A percentile compares a stretch with the other conserved stretches of the same genome.
phyloP scores from a whole-genome alignment of 2,113 vertebrate species.

The Nothobranchius kuhntae region DNA sequence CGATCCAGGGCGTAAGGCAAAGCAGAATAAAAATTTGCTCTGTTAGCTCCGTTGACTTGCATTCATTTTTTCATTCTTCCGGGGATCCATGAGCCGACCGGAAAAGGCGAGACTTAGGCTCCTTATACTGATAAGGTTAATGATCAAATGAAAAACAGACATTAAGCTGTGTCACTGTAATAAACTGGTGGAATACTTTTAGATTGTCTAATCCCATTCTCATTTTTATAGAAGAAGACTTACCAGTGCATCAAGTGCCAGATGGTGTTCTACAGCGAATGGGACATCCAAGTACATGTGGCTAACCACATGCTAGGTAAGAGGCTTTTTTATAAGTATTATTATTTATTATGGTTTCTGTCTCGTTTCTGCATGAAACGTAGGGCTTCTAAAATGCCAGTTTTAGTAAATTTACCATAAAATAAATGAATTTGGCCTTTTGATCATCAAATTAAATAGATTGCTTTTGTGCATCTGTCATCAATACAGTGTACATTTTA shows the following conservation, averaged over 20 bases:
- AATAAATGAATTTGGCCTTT: slow-evolving; percentile 28
- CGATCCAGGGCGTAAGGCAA: too few relatives aligned
- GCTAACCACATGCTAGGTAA: slow-evolving; percentile 99
- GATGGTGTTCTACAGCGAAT: slow-evolving; percentile 99
- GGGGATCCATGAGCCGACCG: too few relatives aligned
- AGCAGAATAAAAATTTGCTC: too few relatives aligned
- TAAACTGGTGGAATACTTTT: neutral
- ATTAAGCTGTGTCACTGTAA: neutral
- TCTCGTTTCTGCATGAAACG: slow-evolving; percentile 36
- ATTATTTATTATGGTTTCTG: slow-evolving; percentile 35
- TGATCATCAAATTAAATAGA: slow-evolving; percentile 25
- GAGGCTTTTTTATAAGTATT: slow-evolving; percentile 53
- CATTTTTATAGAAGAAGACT: slow-evolving; percentile 92
- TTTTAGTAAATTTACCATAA: slow-evolving; percentile 18
- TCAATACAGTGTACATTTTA: slow-evolving; percentile 22
- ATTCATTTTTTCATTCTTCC: too few relatives aligned
- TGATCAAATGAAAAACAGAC: neutral
- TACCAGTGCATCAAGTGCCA: slow-evolving; percentile 99
- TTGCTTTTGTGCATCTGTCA: slow-evolving; percentile 29
- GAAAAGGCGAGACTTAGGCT: too few relatives aligned
- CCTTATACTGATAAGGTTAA: neutral
- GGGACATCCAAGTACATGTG: slow-evolving; percentile 99
- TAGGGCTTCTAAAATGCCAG: slow-evolving; percentile 37
- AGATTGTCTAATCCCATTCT: slow-evolving; percentile 33
- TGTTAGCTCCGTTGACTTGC: too few relatives aligned